Evolutionary conservation across 2,888 invertebrate species (phyloP).

Genomic region (Drosophila cracens): DNA sequence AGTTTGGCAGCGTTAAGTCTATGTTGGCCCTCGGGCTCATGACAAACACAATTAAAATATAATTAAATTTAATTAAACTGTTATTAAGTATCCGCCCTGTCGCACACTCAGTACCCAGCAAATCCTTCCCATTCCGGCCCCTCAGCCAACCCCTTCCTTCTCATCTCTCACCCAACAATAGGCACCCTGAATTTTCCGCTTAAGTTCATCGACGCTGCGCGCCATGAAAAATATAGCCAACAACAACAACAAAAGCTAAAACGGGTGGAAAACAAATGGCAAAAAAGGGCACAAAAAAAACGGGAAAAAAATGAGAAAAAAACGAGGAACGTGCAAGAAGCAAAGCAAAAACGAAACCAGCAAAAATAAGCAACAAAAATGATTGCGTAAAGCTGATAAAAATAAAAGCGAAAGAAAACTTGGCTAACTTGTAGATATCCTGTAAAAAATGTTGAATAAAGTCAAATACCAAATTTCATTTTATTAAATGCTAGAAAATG

Average conservation of each 20-base stretch:
- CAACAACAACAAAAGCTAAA: constrained; percentile 16
- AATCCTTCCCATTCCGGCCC: background rate
- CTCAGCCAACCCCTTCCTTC: background rate
- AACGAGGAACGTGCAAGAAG: constrained; percentile 3
- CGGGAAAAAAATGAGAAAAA: constrained; percentile 10
- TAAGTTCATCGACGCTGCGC: constrained; percentile 39
- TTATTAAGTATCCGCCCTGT: constrained; percentile 63
- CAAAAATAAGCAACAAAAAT: constrained; percentile 34
- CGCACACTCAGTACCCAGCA: constrained; percentile 18
- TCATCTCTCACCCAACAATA: constrained; percentile 30
- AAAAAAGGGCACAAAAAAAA: constrained; percentile 34
- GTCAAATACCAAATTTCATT: too few species aligned
- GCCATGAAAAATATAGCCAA: constrained; percentile 55
- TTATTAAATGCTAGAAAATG: rapidly evolving
- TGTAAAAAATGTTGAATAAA: background rate
- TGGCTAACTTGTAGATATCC: constrained; percentile 5
- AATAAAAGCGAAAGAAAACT: constrained; percentile 3
- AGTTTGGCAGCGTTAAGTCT: background rate
- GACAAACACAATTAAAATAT: constrained; percentile 59
- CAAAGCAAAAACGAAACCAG: constrained; percentile 11
- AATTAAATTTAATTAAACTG: constrained; percentile 72
- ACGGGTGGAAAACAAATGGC: constrained; percentile 40
- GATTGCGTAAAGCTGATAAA: constrained; percentile 50
- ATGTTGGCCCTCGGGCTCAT: background rate
- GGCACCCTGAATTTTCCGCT: constrained; percentile 56